Evolutionary conservation across 92 coral and sea anemone species (phyloP).

Genomic region (Zoanthus sansibaricus): DNA sequence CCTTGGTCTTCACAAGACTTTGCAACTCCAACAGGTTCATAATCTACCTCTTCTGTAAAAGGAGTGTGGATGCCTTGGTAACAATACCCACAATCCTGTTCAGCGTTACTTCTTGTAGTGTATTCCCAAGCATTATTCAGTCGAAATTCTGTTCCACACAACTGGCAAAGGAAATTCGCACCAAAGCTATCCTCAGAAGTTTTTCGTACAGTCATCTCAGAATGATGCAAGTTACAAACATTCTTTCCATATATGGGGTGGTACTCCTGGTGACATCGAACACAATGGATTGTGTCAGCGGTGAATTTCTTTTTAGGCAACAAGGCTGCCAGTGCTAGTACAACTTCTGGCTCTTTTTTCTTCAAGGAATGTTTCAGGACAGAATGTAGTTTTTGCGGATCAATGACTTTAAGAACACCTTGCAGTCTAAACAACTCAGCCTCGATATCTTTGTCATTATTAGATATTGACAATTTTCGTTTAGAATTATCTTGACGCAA

Average conservation of each 20-base stretch:
- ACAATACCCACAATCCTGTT: constrained; percentile 78
- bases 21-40: constrained; percentile 77
- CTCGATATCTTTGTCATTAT: constrained; percentile 52
- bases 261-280: constrained; percentile 90
- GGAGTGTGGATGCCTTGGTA: constrained; percentile 82
- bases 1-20: constrained; percentile 88
- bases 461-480: not conserved
- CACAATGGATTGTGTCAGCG: constrained; percentile 88
- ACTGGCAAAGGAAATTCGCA: constrained; percentile 68
- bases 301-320: constrained; percentile 77
- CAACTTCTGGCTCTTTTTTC: constrained; percentile 57
- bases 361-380: constrained; percentile 67
- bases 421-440: constrained; percentile 74
- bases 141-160: constrained; percentile 69
- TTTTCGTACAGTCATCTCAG: constrained; percentile 64
- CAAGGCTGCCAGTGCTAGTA: constrained; percentile 66
- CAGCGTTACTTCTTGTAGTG: constrained; percentile 34
- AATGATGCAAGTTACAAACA: constrained; percentile 71
- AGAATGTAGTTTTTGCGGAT: constrained; percentile 77
- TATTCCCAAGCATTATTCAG: constrained; percentile 70
- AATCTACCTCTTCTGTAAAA: constrained; percentile 65
- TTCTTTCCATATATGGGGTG: constrained; percentile 69
- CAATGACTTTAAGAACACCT: constrained; percentile 71
- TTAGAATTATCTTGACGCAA: not conserved
- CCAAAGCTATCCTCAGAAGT: constrained; percentile 61